Percentiles rank a stretch among this genome's conserved stretches.
Evolutionary conservation across 2,113 vertebrate genomes (phyloP).

Genomic region (Montifringilla adamsi): DNA sequence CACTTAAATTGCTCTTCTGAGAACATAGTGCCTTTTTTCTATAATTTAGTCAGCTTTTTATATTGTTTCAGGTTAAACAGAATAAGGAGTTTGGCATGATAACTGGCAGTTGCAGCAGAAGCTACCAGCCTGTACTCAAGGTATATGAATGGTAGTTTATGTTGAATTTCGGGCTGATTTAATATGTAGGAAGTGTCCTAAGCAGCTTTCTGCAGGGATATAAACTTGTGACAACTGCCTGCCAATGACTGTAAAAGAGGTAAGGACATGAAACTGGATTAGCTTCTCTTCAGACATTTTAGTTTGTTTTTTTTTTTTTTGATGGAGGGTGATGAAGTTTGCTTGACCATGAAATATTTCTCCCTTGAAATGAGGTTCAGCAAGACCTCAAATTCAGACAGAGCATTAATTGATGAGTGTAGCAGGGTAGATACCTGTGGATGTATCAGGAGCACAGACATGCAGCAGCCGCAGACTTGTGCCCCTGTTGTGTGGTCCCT

Average conservation of each 20-base stretch:
- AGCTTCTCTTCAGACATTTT: background rate
- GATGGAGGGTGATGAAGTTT: background rate
- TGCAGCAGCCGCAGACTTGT: background rate
- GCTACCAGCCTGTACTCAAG: background rate
- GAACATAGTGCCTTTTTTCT: background rate
- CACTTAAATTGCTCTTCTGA: background rate
- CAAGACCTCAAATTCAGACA: background rate
- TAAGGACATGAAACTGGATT: background rate
- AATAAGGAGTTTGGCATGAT: background rate
- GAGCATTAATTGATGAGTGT: background rate
- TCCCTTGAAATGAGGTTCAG: background rate
- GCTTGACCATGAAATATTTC: background rate
- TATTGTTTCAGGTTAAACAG: background rate
- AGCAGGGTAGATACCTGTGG: background rate
- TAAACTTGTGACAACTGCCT: background rate
- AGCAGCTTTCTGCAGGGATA: background rate
- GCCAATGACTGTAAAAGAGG: background rate
- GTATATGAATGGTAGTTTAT: background rate
- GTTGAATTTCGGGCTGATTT: background rate
- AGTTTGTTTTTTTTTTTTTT: background rate
- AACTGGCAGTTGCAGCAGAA: background rate
- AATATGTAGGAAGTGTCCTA: background rate
- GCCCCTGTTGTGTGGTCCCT: background rate
- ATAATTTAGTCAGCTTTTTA: background rate
- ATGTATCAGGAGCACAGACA: background rate